phyloP scores from a whole-genome alignment of 2,797 vertebrate species.

The Acanthiza pusilla region DNA sequence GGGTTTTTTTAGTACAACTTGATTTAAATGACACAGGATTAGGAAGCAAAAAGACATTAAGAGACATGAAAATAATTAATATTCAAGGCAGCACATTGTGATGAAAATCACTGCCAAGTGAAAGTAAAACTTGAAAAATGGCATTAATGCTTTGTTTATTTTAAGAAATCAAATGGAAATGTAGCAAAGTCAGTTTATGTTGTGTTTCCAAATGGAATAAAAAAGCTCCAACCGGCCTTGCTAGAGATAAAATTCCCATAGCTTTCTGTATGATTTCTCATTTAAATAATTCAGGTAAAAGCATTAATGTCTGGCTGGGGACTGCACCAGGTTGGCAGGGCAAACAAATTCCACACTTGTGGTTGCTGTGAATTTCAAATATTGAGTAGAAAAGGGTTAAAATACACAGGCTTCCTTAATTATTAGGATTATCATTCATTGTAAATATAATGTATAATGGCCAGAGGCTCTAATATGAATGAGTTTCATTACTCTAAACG shows the following conservation, averaged over 20 bases:
- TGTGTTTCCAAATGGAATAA: not conserved
- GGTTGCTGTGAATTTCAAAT: not conserved
- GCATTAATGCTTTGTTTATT: not conserved
- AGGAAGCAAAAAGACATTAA: not conserved
- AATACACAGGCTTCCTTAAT: not conserved
- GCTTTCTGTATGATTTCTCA: not conserved
- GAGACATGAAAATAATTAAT: not conserved
- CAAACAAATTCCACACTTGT: not conserved
- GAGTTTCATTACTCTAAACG: not conserved
- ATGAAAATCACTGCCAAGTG: not conserved
- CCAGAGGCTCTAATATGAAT: not conserved
- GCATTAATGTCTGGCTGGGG: not conserved
- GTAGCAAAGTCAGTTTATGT: not conserved
- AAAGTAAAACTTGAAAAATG: not conserved
- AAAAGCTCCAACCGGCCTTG: not conserved
- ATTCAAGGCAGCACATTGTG: not conserved
- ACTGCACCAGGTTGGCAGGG: not conserved
- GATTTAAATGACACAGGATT: not conserved
- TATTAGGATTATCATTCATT: not conserved
- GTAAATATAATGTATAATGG: not conserved
- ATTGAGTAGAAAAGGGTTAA: not conserved
- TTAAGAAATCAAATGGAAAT: not conserved
- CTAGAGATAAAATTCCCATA: not conserved
- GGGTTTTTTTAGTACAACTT: not conserved
- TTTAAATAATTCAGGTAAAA: not conserved